Conservation (phyloP, 2,797 vertebrate genomes). For the Sandelia bainsii region DNA sequence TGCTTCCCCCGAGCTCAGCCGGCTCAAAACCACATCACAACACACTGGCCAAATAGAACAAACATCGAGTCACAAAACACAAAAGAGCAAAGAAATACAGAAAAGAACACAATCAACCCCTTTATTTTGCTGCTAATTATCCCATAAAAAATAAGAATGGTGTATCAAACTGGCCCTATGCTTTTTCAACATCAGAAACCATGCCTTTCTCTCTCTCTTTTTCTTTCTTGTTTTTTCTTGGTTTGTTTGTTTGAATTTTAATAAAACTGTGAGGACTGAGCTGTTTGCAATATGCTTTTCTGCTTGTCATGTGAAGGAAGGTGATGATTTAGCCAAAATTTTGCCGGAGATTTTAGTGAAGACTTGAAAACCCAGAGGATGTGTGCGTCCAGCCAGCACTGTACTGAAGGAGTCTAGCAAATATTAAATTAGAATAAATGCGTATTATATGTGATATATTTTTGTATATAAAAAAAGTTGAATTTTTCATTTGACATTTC, state of each 20-base stretch:
- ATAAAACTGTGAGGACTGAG: slow-evolving; percentile 85
- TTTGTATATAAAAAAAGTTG: slow-evolving; percentile 94
- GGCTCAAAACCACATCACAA: slow-evolving; percentile 57
- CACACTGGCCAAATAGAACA: slow-evolving; percentile 52
- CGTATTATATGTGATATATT: slow-evolving; percentile 92
- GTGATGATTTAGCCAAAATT: slow-evolving; percentile 69
- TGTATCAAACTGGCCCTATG: slow-evolving; percentile 58
- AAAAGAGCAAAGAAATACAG: slow-evolving; percentile 35
- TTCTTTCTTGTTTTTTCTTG: slow-evolving; percentile 27
- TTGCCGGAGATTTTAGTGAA: slow-evolving; percentile 67
- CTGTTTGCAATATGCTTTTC: slow-evolving; percentile 83
- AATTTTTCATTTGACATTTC: slow-evolving; percentile 86
- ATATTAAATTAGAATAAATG: slow-evolving; percentile 89
- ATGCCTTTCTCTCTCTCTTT: slow-evolving; percentile 36
- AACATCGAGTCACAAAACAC: slow-evolving; percentile 49
- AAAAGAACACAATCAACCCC: slow-evolving; percentile 60
- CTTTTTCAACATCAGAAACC: slow-evolving; percentile 60
- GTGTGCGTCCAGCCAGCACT: slow-evolving; percentile 87
- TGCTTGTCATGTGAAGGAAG: slow-evolving; percentile 75
- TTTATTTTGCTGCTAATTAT: slow-evolving; percentile 81
- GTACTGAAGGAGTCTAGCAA: slow-evolving; percentile 89
- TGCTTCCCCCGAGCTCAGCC: slow-evolving; percentile 68
- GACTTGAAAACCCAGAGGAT: slow-evolving; percentile 80
- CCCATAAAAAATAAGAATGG: slow-evolving; percentile 64
- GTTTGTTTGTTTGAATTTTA: slow-evolving; percentile 72